Conservation (phyloP, 1,140 invertebrate species). For the Gonatopus flavifemur region DNA sequence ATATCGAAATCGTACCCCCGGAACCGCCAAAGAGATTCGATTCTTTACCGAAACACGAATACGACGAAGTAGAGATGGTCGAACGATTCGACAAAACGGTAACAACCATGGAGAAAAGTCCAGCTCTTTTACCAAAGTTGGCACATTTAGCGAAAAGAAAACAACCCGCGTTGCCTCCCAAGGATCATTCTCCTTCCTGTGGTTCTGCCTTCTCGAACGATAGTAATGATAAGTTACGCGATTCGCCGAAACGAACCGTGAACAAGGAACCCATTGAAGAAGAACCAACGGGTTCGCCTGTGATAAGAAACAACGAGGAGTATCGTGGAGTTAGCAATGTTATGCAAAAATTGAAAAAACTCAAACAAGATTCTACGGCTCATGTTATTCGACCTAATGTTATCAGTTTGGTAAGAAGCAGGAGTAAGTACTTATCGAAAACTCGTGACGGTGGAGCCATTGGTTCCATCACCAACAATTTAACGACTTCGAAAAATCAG, state of each 20-base stretch:
- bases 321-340: slow-evolving; percentile 27
- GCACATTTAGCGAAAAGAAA: slow-evolving; percentile 42
- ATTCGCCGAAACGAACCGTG: neutral
- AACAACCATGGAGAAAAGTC: slow-evolving; percentile 30
- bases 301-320: slow-evolving; percentile 24
- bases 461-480: too few species aligned
- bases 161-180: slow-evolving; percentile 48
- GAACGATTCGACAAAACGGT: slow-evolving; percentile 34
- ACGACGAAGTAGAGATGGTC: slow-evolving; percentile 44
- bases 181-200: slow-evolving; percentile 19
- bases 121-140: slow-evolving; percentile 48
- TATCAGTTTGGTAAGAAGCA: slow-evolving; percentile 43
- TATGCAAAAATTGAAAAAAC: slow-evolving; percentile 46
- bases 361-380: slow-evolving; percentile 38
- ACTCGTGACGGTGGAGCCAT: slow-evolving; percentile 28
- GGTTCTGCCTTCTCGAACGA: slow-evolving; percentile 2
- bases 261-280: slow-evolving; percentile 11
- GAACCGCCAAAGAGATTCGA: slow-evolving; percentile 57
- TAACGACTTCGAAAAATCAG: slow-evolving; percentile 12
- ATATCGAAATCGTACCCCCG: slow-evolving; percentile 48
- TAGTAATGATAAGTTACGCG: too few species aligned
- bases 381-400: slow-evolving; percentile 44
- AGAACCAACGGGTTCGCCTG: slow-evolving; percentile 1
- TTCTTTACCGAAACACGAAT: slow-evolving; percentile 52
- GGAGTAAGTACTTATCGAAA: slow-evolving; percentile 40